Conservation (phyloP, 1,140 invertebrate species). For the Drosophila mauritiana region DNA sequence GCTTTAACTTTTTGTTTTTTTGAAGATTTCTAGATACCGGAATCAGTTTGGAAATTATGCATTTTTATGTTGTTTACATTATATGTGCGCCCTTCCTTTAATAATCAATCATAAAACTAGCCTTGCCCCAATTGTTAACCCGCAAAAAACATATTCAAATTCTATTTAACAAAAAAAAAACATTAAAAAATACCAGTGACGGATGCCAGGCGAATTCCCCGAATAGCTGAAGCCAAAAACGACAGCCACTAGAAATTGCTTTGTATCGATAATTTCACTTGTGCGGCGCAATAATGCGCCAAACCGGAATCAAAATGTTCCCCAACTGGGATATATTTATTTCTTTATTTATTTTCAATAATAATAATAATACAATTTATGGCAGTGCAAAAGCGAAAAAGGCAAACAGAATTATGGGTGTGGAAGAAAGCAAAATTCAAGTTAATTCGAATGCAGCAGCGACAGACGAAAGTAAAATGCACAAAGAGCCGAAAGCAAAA, state of each 20-base stretch:
- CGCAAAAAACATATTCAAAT: slow-evolving; percentile 33
- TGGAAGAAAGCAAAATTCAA: slow-evolving; percentile 61
- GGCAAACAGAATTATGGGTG: slow-evolving; percentile 9
- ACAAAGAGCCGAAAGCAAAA: slow-evolving; percentile 40
- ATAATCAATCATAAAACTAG: slow-evolving; percentile 1
- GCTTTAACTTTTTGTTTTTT: too few relatives aligned
- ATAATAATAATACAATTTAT: slow-evolving; percentile 64
- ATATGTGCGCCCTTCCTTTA: background rate
- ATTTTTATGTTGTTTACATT: background rate
- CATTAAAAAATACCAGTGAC: slow-evolving; percentile 13
- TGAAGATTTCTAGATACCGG: too few relatives aligned
- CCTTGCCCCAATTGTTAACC: slow-evolving; percentile 5
- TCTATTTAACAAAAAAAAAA: slow-evolving; percentile 20
- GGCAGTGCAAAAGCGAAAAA: slow-evolving; percentile 41
- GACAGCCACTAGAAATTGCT: slow-evolving; percentile 28
- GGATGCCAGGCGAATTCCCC: slow-evolving; percentile 16
- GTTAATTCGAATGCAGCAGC: slow-evolving; percentile 25
- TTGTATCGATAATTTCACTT: slow-evolving; percentile 52
- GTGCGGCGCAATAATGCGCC: slow-evolving; percentile 47
- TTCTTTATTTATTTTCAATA: slow-evolving; percentile 54
- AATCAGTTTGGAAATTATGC: background rate
- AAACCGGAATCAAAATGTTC: slow-evolving; percentile 49
- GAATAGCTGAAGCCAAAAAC: slow-evolving; percentile 22
- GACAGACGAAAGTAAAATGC: slow-evolving; percentile 51
- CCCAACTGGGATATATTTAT: slow-evolving; percentile 24